Evolutionary conservation across 2,888 invertebrate species (phyloP), one percentile per base, ranked within the genome.

Genomic region (Cheiracanthium punctorium): DNA sequence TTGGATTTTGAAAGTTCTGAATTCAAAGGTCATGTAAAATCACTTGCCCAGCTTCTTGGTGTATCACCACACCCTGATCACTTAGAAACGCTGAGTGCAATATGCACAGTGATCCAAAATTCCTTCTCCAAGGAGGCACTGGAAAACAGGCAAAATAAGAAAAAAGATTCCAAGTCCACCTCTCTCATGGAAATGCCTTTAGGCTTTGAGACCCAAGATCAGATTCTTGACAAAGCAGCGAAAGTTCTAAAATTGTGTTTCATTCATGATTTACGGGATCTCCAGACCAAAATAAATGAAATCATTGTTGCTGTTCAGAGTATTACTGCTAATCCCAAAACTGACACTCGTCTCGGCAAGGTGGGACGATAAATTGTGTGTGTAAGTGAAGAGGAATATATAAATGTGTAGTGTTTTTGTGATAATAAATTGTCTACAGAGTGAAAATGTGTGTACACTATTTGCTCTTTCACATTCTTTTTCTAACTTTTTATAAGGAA

Each of bases 241-340:
- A 95, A 96, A 91, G 94, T 96, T 77, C 92, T 97, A 79, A 93
- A 96, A 65, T 93, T 97, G 58, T 92, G 97, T 28, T 96, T 96
- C 91, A 95, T 98, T 88, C 95, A 95, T 90, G 96, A 97, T 91
- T 92, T 98, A 24, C 93, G 97, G 90, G 94, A 95, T 88, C 93
- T 99, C 73, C 99, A 99, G 92, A 98, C 97, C 0, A 94, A 94
- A 90, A 97, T 98, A 74, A 99, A 99, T 92, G 97, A 98, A 92
- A 95, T 96, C 0, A 95, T 99, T 89, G 99, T 98, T 0, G 94
- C 95, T 67, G 96, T 98, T 2, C 99, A 99, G 93, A 94, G 93
- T 88, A 93, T 99, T 0, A 99, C 99, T 0, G 98, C 98, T 4
- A 96, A 99, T 93, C 99, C 98, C 1, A 97, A 97, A 93, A 99